Base-by-base conservation (phyloP, 2,888 invertebrate species). In the Diplolepis rosae region DNA sequence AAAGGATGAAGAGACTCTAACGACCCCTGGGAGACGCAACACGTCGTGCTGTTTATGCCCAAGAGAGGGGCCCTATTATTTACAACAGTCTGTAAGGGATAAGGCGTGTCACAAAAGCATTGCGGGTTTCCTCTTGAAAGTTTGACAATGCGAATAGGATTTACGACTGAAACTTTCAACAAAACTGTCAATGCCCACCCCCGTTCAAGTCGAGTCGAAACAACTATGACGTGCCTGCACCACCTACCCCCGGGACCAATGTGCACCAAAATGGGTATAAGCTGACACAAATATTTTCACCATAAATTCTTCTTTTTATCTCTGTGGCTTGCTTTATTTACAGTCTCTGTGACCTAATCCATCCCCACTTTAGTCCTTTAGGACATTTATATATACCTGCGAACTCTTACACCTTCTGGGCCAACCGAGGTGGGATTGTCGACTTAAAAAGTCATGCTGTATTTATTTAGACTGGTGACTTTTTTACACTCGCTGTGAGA, bases 61-160 rank as follows among this genome's bases (percentile, higher is more conserved):
- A 70, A 70, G 68, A 68, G 77, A 75, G 81, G 80, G 79, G 82
- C 79, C 80, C 82, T 83, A 82, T 85, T 87, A 87, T 87, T 87
- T 86, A 87, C 86, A 87, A 80, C 85, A 82, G 82, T 80, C 82
- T 80, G 82, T 84, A 82, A 85, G 85, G 86, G 85, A 85, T 84
- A 84, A 85, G 85, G 86, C 86, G 86, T 84, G 84, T 85, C 86
- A 87, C 87, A 87, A 88, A 83, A 79, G 87, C 85, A 80, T 87
- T 87, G 88, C 86, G 88, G 88, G 87, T 88, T 87, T 87, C 85
- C 87, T 87, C 88, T 86, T 87, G 87, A 88, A 86, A 85, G 86
- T 84, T 81, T 73, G 80, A 88, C 87, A 88, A 88, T 87, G 81
- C 81, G 77, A 76, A 74, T 76, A 73, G 80, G 85, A 88, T 88